phyloP scores from a whole-genome alignment of 2,797 vertebrate genomes.

The Rachycentron canadum region DNA sequence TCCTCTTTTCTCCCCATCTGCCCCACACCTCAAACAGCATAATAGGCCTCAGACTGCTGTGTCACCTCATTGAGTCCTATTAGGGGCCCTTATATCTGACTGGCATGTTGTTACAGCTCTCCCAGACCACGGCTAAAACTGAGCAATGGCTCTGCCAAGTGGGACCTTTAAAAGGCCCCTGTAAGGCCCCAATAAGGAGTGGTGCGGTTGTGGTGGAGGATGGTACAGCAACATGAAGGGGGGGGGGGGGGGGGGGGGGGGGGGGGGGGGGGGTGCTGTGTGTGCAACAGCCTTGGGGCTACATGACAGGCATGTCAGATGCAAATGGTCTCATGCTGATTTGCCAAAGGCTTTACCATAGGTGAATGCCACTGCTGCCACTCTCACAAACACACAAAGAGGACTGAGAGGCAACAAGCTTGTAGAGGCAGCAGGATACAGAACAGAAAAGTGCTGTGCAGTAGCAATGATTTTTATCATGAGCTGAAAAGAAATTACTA shows the following conservation, averaged over 20 bases:
- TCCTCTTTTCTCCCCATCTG: conserved; percentile 23
- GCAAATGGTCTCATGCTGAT: conserved; percentile 55
- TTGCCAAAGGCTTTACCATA: conserved; percentile 58
- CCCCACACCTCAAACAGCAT: conserved; percentile 53
- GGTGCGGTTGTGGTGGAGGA: conserved; percentile 8
- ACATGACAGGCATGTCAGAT: conserved; percentile 57
- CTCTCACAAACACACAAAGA: conserved; percentile 48
- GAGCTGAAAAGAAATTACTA: not conserved
- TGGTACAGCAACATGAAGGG: conserved; percentile 32
- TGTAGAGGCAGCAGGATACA: conserved; percentile 11
- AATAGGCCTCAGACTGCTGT: conserved; percentile 62
- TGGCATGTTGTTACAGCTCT: conserved; percentile 71
- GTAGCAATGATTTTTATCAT: not conserved
- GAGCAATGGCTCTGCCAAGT: conserved; percentile 58
- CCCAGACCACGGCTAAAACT: conserved; percentile 59
- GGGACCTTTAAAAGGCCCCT: conserved; percentile 46
- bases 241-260: conserved; percentile 22
- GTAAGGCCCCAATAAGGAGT: conserved; percentile 38
- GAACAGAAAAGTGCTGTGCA: conserved; percentile 18
- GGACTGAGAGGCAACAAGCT: conserved; percentile 27
- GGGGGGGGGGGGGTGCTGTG: conserved; percentile 37
- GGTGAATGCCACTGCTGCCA: conserved; percentile 71
- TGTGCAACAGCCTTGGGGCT: conserved; percentile 39
- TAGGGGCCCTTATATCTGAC: conserved; percentile 69
- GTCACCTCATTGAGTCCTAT: conserved; percentile 71